Base-by-base conservation (phyloP, 1,140 invertebrate species). In the Sycobia sp. region DNA sequence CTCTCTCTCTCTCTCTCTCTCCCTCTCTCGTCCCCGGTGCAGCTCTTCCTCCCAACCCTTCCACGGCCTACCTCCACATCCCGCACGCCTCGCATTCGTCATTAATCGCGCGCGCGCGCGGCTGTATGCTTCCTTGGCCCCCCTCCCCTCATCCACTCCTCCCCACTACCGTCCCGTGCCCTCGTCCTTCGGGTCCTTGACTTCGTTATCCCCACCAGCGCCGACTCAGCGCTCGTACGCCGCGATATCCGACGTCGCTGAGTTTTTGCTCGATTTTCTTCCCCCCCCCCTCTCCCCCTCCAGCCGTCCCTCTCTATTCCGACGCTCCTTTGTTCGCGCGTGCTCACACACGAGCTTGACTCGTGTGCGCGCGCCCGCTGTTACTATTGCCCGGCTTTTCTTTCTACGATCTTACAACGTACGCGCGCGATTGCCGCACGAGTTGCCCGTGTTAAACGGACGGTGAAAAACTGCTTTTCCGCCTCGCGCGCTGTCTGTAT, bases 231-330 rank as follows among this genome's bases (percentile, higher is more conserved):
- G 13, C 38, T 14, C 14, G 5, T 39, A n/a, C 41, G 16, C 7
- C 13, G 25, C 25, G 25, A 16, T 36, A 18, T 34, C 14, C n/a
- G n/a, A n/a, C 43, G 32, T 4, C 8, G n/a, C 27, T 22, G 36
- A 41, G 20, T 36, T 59, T 59, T 51, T 29, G 38, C 46, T 60
- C 57, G 34, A 41, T 60, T 60, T 60, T 51, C 36, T 43, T 3
- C 23, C n/a, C n/a, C n/a, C n/a, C n/a, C n/a, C n/a, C n/a, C n/a
- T n/a, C n/a, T n/a, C n/a, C n/a, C n/a, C n/a, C n/a, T n/a, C n/a
- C n/a, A n/a, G n/a, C n/a, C n/a, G n/a, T n/a, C n/a, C n/a, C n/a
- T n/a, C n/a, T n/a, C n/a, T n/a, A n/a, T n/a, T n/a, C n/a, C n/a
- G n/a, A n/a, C 5, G 36, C 47, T 60, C 57, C 38, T 50, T 60